Evolutionary conservation across 2,888 invertebrate genomes (phyloP).

Genomic region (Mystacides longicornis): DNA sequence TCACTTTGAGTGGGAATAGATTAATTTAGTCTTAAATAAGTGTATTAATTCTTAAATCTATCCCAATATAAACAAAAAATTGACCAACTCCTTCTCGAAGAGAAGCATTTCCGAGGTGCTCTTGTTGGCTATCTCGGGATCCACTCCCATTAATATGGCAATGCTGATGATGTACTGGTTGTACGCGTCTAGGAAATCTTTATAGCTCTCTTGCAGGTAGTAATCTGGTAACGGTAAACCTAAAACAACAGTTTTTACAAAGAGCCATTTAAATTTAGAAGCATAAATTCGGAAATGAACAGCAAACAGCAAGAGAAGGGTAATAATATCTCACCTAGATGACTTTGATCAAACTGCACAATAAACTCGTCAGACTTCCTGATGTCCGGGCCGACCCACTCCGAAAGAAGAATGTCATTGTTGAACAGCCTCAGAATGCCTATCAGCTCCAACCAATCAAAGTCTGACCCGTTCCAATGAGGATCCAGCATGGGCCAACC

Average conservation of each 20-base stretch:
- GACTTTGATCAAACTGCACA: slow-evolving; percentile 86
- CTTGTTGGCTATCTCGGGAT: slow-evolving; percentile 49
- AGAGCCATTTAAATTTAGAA: not conserved
- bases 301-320: not conserved
- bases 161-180: slow-evolving; percentile 67
- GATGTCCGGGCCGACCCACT: slow-evolving; percentile 89
- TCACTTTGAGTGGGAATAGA: too few species aligned
- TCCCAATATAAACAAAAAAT: too few species aligned
- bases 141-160: slow-evolving; percentile 65
- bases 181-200: slow-evolving; percentile 70
- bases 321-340: slow-evolving; percentile 49
- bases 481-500: slow-evolving; percentile 79
- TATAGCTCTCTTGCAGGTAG: slow-evolving; percentile 63
- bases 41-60: too few species aligned
- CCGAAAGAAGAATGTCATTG: slow-evolving; percentile 77
- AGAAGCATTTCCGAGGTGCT: slow-evolving; percentile 66
- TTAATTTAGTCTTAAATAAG: too few species aligned
- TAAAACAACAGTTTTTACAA: slow-evolving; percentile 22
- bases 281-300: not conserved
- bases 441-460: slow-evolving; percentile 67
- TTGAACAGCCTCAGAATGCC: slow-evolving; percentile 72
- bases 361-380: slow-evolving; percentile 87
- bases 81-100: slow-evolving; percentile 64
- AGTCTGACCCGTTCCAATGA: slow-evolving; percentile 56
- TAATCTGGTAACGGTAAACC: slow-evolving; percentile 69